Conservation (phyloP, 2,113 vertebrate species). For the Lasiurus borealis region DNA sequence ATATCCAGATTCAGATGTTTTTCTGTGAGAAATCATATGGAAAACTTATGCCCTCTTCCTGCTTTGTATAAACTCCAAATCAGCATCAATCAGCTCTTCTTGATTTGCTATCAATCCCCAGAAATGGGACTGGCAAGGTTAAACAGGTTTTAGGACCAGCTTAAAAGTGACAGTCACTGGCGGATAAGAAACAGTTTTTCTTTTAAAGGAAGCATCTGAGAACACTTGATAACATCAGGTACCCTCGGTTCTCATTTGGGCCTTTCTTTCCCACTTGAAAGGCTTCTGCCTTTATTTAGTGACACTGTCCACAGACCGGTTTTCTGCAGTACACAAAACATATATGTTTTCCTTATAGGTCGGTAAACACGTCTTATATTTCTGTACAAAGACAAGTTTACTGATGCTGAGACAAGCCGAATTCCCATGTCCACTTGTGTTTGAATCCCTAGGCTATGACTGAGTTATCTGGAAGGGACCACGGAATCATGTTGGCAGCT, state of each 20-base stretch:
- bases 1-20: constrained; percentile 65
- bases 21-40: constrained; percentile 53
- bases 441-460: constrained; percentile 47
- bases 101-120: constrained; percentile 58
- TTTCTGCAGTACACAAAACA: constrained; percentile 73
- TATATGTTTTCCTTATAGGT: constrained; percentile 69
- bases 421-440: constrained; percentile 60
- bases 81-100: not conserved
- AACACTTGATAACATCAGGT: constrained; percentile 56
- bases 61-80: constrained; percentile 31
- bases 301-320: constrained; percentile 64
- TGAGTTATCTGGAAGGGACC: not conserved
- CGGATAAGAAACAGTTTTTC: constrained; percentile 65
- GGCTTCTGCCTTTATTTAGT: constrained; percentile 53
- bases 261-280: constrained; percentile 37
- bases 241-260: constrained; percentile 10
- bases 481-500: not conserved
- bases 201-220: constrained; percentile 68
- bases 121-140: constrained; percentile 50
- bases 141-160: constrained; percentile 42
- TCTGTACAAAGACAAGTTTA: constrained; percentile 72
- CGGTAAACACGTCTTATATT: constrained; percentile 73
- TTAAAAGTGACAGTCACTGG: constrained; percentile 11
- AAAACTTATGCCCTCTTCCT: not conserved
- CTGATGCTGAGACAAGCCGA: constrained; percentile 63